A percentile compares a stretch with the other conserved stretches of the same genome.
phyloP scores from a whole-genome alignment of 2,888 invertebrate species.

The Pycnomerus fuliginosus region DNA sequence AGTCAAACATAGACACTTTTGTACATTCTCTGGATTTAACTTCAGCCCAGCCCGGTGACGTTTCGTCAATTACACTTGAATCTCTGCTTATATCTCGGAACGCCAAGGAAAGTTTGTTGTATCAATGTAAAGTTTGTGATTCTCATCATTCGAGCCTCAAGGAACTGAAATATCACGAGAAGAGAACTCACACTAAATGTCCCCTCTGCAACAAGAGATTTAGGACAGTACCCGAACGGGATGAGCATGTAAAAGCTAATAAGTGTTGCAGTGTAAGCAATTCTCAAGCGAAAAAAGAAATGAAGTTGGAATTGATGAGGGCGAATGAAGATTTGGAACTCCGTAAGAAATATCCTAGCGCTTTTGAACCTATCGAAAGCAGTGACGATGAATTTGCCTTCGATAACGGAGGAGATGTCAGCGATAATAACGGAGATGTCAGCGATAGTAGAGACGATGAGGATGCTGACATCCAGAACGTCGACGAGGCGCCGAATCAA shows the following conservation, averaged over 20 bases:
- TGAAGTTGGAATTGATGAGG: slow-evolving; percentile 25
- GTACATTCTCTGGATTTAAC: too few species aligned
- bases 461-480: too few species aligned
- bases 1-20: too few species aligned
- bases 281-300: slow-evolving; percentile 18
- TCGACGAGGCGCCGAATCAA: too few species aligned
- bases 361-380: too few species aligned
- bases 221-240: slow-evolving; percentile 24
- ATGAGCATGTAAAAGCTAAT: slow-evolving; percentile 25
- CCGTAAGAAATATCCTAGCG: slow-evolving; percentile 24
- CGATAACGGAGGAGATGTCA: neutral
- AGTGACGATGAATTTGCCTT: slow-evolving; percentile 5
- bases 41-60: too few species aligned
- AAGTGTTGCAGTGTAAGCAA: slow-evolving; percentile 32
- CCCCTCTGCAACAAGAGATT: slow-evolving; percentile 34
- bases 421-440: too few species aligned
- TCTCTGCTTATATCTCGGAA: too few species aligned
- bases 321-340: slow-evolving; percentile 27
- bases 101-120: too few species aligned
- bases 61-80: too few species aligned
- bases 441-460: too few species aligned
- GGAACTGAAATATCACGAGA: slow-evolving; percentile 29
- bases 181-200: slow-evolving; percentile 30
- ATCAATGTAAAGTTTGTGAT: slow-evolving; percentile 32
- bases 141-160: slow-evolving; percentile 23